Base-by-base conservation (phyloP, 2,888 invertebrate genomes). In the Hydraecia micacea region DNA sequence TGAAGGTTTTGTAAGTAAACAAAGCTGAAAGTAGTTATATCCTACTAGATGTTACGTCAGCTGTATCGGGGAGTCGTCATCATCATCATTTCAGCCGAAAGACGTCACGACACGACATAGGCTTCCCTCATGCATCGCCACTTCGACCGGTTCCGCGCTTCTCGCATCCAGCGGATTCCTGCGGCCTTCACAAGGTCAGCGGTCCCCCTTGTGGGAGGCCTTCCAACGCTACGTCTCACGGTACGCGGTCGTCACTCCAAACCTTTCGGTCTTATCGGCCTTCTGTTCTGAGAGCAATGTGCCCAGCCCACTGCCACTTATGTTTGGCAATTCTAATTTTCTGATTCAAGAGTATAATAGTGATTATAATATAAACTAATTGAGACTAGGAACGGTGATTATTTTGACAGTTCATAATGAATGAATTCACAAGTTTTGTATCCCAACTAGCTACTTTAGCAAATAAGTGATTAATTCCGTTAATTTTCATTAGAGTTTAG, bases 401-500 rank as follows among this genome's bases (percentile, higher is more conserved):
- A n/a, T 15, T 28, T 62, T 63, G 5, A 36, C n/a, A 21, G 25
- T n/a, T n/a, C 32, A 21, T 39, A 21, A 36, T 46, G n/a, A 25
- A 32, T 63, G 15, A 28, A 63, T 36, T 63, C 21, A 0, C 49
- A 39, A 79, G 63, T 55, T 78, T 66, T 15, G 58, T 42, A 60
- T 36, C 21, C 21, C 3, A 66, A 79, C 65, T 66, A 66, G 11
- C 28, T 58, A 58, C 25, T 42, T 71, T 15, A 58, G 15, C 66
- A 39, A 42, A 66, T 39, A 28, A 55, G 75, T 66, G 32, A 58
- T 65, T 63, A 55, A 55, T 66, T 49, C 58, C 8, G 25, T 32
- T 32, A 21, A 75, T 66, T 75, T 83, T 18, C 39, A 60, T 75
- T 66, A 52, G 11, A 75, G 58, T 66, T 79, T 28, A 49, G 36